phyloP scores from a whole-genome alignment of 2,113 vertebrate genomes.

The Ciconia stormi region DNA sequence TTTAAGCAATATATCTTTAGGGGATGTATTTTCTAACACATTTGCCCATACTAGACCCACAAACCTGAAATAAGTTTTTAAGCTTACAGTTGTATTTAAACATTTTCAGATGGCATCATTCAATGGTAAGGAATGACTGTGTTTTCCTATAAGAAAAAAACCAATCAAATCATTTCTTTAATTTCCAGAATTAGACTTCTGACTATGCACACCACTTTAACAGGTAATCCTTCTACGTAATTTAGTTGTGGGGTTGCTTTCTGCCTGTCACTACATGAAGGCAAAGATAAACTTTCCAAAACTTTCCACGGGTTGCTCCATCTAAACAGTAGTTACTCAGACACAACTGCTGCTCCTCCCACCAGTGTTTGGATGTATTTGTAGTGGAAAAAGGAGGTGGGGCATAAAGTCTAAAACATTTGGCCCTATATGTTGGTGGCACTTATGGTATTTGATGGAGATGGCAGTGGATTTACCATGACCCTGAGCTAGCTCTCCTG shows the following conservation, averaged over 20 bases:
- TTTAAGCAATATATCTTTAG: neutral
- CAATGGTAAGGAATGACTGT: neutral
- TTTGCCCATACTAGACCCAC: neutral
- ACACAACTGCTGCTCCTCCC: neutral
- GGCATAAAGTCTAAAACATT: neutral
- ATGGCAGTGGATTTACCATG: neutral
- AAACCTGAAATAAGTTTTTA: neutral
- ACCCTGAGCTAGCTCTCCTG: neutral
- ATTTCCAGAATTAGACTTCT: neutral
- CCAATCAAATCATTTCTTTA: neutral
- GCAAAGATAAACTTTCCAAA: neutral
- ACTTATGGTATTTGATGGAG: neutral
- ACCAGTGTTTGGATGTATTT: neutral
- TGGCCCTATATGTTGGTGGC: neutral
- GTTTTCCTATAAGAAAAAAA: neutral
- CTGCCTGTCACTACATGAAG: neutral
- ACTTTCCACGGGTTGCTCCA: neutral
- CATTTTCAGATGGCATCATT: neutral
- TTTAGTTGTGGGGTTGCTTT: neutral
- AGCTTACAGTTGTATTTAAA: neutral
- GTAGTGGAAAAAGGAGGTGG: neutral
- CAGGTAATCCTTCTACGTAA: neutral
- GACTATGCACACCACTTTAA: neutral
- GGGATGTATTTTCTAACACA: neutral
- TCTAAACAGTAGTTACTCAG: neutral